Conservation (phyloP, 2,888 invertebrate genomes). For the Diploptera punctata region DNA sequence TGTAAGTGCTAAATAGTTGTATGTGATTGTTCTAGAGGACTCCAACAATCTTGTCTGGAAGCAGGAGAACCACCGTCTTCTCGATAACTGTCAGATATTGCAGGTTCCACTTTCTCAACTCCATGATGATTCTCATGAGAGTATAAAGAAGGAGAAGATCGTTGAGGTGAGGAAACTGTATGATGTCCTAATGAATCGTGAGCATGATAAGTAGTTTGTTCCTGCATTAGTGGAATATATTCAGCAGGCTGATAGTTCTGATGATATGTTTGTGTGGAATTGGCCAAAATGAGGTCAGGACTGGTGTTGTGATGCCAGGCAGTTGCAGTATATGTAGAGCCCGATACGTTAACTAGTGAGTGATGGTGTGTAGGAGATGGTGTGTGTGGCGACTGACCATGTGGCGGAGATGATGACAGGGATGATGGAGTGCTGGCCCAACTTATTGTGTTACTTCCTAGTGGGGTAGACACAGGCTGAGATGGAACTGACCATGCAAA, state of each 20-base stretch:
- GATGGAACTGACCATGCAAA: conserved; percentile 12
- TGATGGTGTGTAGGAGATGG: conserved; percentile 25
- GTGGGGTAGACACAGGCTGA: conserved; percentile 15
- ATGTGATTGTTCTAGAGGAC: conserved; percentile 4
- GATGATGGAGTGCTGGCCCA: conserved; percentile 1
- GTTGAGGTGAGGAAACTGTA: neutral
- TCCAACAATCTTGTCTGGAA: conserved; percentile 15
- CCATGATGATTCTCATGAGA: neutral
- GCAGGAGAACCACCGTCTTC: conserved; percentile 20
- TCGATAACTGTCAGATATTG: conserved; percentile 7
- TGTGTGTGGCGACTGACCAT: neutral
- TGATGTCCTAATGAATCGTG: neutral
- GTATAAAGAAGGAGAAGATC: conserved; percentile 2
- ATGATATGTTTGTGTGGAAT: conserved; percentile 8
- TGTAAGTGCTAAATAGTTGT: conserved; percentile 9
- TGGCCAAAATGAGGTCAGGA: conserved; percentile 2
- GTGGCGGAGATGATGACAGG: neutral
- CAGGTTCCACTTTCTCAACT: conserved; percentile 19
- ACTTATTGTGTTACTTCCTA: conserved; percentile 17
- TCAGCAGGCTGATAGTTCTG: conserved; percentile 12
- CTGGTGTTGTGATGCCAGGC: conserved; percentile 17
- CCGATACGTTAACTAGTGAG: neutral
- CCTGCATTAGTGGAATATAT: conserved; percentile 14
- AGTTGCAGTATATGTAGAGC: neutral
- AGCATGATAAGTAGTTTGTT: neutral